Conservation (phyloP, 1,140 invertebrate species). For the Tetraneura akinire region DNA sequence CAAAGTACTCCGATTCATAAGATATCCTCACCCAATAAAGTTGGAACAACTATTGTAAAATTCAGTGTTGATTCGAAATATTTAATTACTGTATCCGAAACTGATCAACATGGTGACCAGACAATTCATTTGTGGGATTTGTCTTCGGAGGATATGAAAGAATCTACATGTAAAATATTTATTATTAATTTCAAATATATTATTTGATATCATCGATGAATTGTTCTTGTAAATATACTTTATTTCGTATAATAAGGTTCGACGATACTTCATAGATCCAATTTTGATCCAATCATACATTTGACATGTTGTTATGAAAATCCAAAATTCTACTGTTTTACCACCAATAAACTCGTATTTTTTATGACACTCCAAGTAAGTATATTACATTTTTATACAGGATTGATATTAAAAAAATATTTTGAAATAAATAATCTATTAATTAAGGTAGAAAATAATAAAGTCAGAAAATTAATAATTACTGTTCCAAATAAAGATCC, state of each 20-base stretch:
- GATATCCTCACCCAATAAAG: background rate
- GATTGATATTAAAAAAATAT: background rate
- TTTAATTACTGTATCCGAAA: constrained; percentile 5
- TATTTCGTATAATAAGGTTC: constrained; percentile 2
- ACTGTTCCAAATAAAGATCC: background rate
- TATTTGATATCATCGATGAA: background rate
- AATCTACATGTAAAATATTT: background rate
- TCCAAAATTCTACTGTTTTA: constrained; percentile 21
- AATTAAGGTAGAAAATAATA: background rate
- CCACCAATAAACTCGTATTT: constrained; percentile 6
- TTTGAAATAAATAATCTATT: background rate
- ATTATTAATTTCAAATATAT: background rate
- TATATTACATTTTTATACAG: background rate
- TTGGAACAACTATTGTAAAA: background rate
- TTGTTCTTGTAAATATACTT: background rate
- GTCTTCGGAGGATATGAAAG: background rate
- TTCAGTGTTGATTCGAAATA: constrained; percentile 25
- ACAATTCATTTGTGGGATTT: constrained; percentile 1
- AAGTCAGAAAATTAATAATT: background rate
- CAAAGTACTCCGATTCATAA: constrained; percentile 14
- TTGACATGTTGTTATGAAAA: background rate
- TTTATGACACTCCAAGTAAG: background rate
- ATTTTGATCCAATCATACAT: background rate
- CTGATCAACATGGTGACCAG: background rate
- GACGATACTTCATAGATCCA: background rate